These are phyloP conservation scores for Syrrhaptes paradoxus DNA, from an alignment of 2,113 vertebrate genomes.

Conservation along the genomic window DNA sequence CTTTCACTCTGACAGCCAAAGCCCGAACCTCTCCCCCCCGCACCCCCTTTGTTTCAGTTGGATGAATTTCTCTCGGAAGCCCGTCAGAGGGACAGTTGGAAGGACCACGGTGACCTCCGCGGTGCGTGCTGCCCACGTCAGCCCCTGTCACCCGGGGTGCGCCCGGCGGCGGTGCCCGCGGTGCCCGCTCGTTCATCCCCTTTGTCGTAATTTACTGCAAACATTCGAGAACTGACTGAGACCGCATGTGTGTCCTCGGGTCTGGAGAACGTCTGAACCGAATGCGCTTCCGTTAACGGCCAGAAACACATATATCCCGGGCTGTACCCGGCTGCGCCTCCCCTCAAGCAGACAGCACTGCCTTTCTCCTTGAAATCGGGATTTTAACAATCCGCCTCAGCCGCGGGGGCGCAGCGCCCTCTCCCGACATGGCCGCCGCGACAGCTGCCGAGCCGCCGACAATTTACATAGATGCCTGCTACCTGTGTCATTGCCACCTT, in stretches of 20 bases:
- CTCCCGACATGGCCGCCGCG: background rate
- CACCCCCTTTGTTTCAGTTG: background rate
- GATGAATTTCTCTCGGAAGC: background rate
- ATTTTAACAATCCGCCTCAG: background rate
- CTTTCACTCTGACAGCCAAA: background rate
- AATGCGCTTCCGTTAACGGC: too few species aligned
- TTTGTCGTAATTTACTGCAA: background rate
- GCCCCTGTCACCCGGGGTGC: too few species aligned
- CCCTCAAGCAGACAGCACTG: background rate
- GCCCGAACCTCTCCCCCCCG: rapidly evolving
- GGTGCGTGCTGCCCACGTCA: too few species aligned
- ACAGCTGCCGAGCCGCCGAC: too few species aligned
- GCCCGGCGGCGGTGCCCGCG: background rate
- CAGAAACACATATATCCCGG: rapidly evolving
- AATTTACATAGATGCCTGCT: background rate
- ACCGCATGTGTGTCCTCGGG: background rate
- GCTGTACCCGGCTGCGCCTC: background rate
- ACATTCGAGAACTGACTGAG: too few species aligned
- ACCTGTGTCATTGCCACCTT: too few species aligned
- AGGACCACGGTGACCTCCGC: rapidly evolving
- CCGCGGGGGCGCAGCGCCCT: background rate
- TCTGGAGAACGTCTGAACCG: too few species aligned
- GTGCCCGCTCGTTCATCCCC: too few species aligned
- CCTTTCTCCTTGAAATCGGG: too few species aligned
- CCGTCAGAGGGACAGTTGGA: too few species aligned